Evolutionary conservation across 2,888 invertebrate genomes (phyloP), one percentile per base, ranked within the genome.

Genomic region (Labia minor): DNA sequence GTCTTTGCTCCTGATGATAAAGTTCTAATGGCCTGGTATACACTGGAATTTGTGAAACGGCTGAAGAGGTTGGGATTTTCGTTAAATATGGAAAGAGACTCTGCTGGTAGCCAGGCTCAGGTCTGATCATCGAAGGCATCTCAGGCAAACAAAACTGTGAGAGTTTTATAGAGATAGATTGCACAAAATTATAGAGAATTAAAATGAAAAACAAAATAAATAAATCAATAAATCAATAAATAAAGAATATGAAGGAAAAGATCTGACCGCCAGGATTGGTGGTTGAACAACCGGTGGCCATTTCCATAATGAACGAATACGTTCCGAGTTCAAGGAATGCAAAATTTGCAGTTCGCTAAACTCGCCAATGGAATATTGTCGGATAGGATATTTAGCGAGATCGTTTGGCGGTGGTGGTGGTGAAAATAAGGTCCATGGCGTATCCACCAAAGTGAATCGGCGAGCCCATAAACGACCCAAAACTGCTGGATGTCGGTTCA

Each of bases 201-300:
- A 26, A 26, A 26, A 26, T 26, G 26, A 8, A 26, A 26, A n/a
- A n/a, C n/a, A n/a, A n/a, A n/a, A n/a, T n/a, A n/a, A n/a, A n/a
- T n/a, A n/a, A n/a, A n/a, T n/a, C n/a, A n/a, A n/a, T n/a, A n/a
- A n/a, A n/a, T 33, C 33, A 33, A 33, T 33, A 33, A 8, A 8
- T 33, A 33, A 8, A 33, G 11, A 8, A 11, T 33, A 33, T 3
- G 3, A 49, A 49, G 14, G n/a, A 49, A 49, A 49, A 6, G 26
- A 26, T 49, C 49, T 49, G 49, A 49, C 49, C 49, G 49, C 49
- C n/a, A 49, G n/a, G 3, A 49, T 49, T 3, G 49, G 49, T 2
- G 49, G 49, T 16, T 49, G 49, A 14, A 49, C 49, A 49, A 49
- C n/a, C 49, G 49, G 49, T 49, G 49, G 49, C 49, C 49, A 49